These are phyloP conservation scores for Platorchestia sp. DNA, from an alignment of 1,140 invertebrate species.

Conservation along the genomic window DNA sequence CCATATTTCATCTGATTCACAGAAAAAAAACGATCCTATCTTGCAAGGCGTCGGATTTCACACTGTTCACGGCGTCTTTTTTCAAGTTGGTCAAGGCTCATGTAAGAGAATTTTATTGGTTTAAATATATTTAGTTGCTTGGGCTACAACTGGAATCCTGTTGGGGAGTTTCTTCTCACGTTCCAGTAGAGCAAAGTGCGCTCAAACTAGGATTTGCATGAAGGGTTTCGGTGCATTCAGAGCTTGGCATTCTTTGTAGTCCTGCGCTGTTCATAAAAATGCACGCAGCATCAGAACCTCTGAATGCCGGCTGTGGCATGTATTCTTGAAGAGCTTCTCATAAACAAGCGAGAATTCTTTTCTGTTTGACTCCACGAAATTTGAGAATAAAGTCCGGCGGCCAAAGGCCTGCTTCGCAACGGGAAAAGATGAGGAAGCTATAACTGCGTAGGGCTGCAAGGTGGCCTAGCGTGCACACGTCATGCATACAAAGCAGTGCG, in stretches of 20 bases:
- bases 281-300: slow-evolving; percentile 34
- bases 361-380: slow-evolving; percentile 43
- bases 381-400: slow-evolving; percentile 2
- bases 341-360: slow-evolving; percentile 39
- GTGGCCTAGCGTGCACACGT: neutral
- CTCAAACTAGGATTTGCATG: slow-evolving; percentile 15
- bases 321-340: slow-evolving; percentile 34
- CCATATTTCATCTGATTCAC: neutral
- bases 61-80: neutral
- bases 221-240: neutral
- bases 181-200: slow-evolving; percentile 22
- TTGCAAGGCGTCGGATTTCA: neutral
- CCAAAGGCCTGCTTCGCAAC: neutral
- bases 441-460: neutral
- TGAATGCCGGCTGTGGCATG: slow-evolving; percentile 19
- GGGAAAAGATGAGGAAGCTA: slow-evolving; percentile 4
- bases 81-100: neutral
- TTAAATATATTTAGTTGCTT: neutral
- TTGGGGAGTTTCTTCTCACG: slow-evolving; percentile 17
- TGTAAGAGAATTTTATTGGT: neutral
- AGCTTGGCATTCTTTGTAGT: slow-evolving; percentile 30
- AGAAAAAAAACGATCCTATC: neutral
- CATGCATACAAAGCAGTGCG: neutral
- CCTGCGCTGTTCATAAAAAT: slow-evolving; percentile 37
- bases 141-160: neutral